Evolutionary conservation across 2,797 vertebrate genomes (phyloP).

Genomic region (Halcyon chelicuti): DNA sequence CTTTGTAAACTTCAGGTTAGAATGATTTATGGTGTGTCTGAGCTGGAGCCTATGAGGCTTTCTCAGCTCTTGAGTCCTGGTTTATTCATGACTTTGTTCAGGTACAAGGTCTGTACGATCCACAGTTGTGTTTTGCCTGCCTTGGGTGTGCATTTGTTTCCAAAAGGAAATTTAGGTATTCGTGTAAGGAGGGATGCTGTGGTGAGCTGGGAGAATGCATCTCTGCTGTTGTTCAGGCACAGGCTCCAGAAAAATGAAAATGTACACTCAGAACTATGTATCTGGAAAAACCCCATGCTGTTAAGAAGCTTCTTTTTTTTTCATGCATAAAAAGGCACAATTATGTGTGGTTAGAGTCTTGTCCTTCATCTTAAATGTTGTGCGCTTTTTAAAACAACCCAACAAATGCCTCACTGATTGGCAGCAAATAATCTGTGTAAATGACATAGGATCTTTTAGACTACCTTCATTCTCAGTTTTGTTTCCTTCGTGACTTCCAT

Average conservation of each 20-base stretch:
- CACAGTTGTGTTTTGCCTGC: neutral
- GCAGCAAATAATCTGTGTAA: neutral
- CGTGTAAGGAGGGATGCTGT: neutral
- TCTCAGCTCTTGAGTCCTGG: neutral
- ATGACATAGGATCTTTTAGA: neutral
- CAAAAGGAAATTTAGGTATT: neutral
- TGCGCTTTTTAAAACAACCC: neutral
- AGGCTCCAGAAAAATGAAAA: neutral
- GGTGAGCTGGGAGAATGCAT: neutral
- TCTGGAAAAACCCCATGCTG: neutral
- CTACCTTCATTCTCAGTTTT: neutral
- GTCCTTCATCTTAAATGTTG: neutral
- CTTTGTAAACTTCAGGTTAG: neutral
- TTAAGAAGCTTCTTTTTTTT: neutral
- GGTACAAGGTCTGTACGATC: neutral
- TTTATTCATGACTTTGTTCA: neutral
- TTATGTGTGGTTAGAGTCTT: neutral
- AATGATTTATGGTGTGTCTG: neutral
- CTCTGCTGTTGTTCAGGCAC: neutral
- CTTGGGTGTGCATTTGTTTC: neutral
- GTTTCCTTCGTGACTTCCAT: neutral
- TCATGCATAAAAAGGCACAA: neutral
- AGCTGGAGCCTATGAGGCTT: neutral
- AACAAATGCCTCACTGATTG: neutral
- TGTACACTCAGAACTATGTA: neutral